A percentile compares a stretch with the other conserved stretches of the same genome.
These are phyloP conservation scores for Ondatra zibethicus DNA, from an alignment of 2,113 vertebrate species.

Conservation along the genomic window DNA sequence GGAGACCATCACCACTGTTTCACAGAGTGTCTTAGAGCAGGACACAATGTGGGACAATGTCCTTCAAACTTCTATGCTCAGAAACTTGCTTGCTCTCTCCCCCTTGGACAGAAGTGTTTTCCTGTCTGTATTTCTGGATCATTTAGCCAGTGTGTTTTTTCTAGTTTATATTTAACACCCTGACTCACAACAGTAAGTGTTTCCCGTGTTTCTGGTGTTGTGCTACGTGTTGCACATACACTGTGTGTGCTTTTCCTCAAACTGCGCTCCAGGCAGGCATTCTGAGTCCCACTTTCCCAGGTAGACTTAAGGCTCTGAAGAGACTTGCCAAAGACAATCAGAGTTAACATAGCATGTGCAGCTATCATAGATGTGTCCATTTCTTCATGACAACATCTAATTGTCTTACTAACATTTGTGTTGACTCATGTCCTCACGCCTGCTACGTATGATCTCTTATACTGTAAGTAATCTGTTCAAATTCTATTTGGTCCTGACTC, in stretches of 20 bases:
- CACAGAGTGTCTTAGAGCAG: neutral
- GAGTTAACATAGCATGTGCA: neutral
- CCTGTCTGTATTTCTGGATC: conserved; percentile 56
- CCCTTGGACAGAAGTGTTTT: neutral
- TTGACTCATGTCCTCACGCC: neutral
- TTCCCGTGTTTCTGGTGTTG: neutral
- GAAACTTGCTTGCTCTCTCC: conserved; percentile 31
- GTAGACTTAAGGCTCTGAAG: neutral
- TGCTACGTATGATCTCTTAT: neutral
- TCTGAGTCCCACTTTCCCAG: neutral
- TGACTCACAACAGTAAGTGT: conserved; percentile 35
- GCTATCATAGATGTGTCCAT: neutral
- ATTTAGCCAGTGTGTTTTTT: conserved; percentile 50
- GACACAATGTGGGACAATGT: neutral
- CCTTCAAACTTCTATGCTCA: neutral
- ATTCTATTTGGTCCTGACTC: conserved; percentile 5
- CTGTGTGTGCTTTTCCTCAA: neutral
- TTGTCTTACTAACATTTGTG: neutral
- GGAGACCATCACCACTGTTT: neutral
- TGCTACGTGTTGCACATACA: neutral
- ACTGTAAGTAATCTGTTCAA: conserved; percentile 1
- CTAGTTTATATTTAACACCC: conserved; percentile 27
- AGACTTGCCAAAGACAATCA: neutral
- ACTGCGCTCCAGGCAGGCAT: neutral
- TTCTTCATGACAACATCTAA: conserved; percentile 16